phyloP scores from a whole-genome alignment of 1,140 invertebrate species.

The Drosophila parvula region DNA sequence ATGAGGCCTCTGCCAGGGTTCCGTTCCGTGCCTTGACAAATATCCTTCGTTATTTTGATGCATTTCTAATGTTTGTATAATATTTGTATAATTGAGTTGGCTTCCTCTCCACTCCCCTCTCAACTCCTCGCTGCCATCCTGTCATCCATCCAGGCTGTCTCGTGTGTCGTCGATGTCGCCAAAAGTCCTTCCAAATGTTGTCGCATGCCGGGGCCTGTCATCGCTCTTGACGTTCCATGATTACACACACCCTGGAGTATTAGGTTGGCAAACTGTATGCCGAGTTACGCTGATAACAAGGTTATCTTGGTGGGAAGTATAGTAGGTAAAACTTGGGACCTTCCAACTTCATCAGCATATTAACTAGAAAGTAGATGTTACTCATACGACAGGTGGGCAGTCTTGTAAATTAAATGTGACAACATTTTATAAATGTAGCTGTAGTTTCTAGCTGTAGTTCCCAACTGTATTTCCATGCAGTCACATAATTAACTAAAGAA shows the following conservation, averaged over 20 bases:
- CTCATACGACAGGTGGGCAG: neutral
- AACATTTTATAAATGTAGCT: too few relatives aligned
- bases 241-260: constrained; percentile 16
- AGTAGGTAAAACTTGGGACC: neutral
- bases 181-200: constrained; percentile 26
- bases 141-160: constrained; percentile 19
- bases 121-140: neutral
- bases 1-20: constrained; percentile 9
- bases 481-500: too few relatives aligned
- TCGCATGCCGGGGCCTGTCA: constrained; percentile 54
- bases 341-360: neutral
- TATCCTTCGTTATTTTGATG: constrained; percentile 80
- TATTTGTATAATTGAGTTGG: constrained; percentile 80
- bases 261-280: constrained; percentile 3
- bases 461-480: too few relatives aligned
- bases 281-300: neutral
- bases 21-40: constrained; percentile 60
- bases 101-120: constrained; percentile 24
- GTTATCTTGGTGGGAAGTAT: neutral
- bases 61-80: constrained; percentile 81
- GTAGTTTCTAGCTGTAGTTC: too few relatives aligned
- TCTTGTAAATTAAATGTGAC: neutral
- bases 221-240: constrained; percentile 19
- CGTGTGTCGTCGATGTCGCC: constrained; percentile 68
- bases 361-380: neutral